Percentiles rank a stretch among this genome's conserved stretches.
These are phyloP conservation scores for Corythoichthys intestinalis DNA, from an alignment of 2,113 vertebrate genomes.

Conservation along the genomic window DNA sequence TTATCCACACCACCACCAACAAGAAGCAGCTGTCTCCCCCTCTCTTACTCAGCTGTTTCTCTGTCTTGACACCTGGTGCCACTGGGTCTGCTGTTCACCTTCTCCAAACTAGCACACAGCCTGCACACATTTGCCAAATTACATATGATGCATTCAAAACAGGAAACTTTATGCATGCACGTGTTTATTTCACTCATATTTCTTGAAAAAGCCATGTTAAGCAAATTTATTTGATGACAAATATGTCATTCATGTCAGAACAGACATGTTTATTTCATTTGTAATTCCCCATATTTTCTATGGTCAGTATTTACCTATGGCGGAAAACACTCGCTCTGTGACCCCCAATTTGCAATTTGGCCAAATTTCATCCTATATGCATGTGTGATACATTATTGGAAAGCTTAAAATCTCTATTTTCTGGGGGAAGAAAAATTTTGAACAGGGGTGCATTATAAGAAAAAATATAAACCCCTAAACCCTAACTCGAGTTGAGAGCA, in stretches of 20 bases:
- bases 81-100: conserved; percentile 42
- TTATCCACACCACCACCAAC: conserved; percentile 27
- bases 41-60: conserved; percentile 61
- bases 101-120: conserved; percentile 15
- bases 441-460: too few relatives aligned
- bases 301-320: too few relatives aligned
- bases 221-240: background rate
- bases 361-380: too few relatives aligned
- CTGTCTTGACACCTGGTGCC: conserved; percentile 61
- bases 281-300: background rate
- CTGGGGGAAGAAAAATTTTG: too few relatives aligned
- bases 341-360: too few relatives aligned
- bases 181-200: background rate
- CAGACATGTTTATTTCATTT: background rate
- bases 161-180: background rate
- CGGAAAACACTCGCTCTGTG: too few relatives aligned
- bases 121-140: conserved; percentile 2
- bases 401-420: too few relatives aligned
- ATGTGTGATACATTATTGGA: too few relatives aligned
- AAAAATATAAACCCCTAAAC: too few relatives aligned
- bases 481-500: too few relatives aligned
- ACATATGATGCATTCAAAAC: conserved; percentile 4
- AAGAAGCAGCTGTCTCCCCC: conserved; percentile 52
- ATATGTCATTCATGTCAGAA: background rate
- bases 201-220: background rate